Conservation (phyloP, 2,888 invertebrate genomes). For the Agrotis clavis region DNA sequence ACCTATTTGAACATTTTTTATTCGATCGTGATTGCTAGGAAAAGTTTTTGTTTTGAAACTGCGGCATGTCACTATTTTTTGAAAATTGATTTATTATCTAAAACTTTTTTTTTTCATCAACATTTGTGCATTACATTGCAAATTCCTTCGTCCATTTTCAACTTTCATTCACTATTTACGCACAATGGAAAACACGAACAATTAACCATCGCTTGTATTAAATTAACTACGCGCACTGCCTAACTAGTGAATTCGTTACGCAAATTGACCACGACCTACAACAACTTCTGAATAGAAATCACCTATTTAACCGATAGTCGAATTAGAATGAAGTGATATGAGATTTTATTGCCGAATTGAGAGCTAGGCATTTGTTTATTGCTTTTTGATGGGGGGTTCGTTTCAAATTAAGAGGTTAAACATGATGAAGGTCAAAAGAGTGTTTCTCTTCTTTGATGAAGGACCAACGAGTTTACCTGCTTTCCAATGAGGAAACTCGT, state of each 20-base stretch:
- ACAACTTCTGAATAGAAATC: constrained; percentile 81
- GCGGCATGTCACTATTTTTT: too few species aligned
- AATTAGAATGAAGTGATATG: constrained; percentile 54
- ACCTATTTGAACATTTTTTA: too few species aligned
- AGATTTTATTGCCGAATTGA: constrained; percentile 52
- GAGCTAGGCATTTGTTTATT: constrained; percentile 29
- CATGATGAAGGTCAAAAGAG: background rate
- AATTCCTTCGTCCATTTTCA: background rate
- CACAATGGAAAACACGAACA: constrained; percentile 34
- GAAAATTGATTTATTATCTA: too few species aligned
- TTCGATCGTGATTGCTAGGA: too few species aligned
- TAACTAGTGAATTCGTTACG: constrained; percentile 77
- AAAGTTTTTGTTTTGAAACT: too few species aligned
- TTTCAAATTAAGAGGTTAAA: background rate
- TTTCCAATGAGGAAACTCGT: too few species aligned
- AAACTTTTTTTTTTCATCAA: background rate
- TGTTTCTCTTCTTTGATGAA: too few species aligned
- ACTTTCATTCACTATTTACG: constrained; percentile 7
- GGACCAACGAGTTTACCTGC: too few species aligned
- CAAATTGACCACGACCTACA: constrained; percentile 78
- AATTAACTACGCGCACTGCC: constrained; percentile 73
- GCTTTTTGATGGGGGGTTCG: background rate
- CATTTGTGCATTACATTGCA: background rate
- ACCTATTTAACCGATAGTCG: constrained; percentile 56
- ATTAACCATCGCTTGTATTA: constrained; percentile 75